Percentiles rank a stretch among this genome's conserved stretches.
phyloP scores from a whole-genome alignment of 2,888 invertebrate species.

The Agrochola lota region DNA sequence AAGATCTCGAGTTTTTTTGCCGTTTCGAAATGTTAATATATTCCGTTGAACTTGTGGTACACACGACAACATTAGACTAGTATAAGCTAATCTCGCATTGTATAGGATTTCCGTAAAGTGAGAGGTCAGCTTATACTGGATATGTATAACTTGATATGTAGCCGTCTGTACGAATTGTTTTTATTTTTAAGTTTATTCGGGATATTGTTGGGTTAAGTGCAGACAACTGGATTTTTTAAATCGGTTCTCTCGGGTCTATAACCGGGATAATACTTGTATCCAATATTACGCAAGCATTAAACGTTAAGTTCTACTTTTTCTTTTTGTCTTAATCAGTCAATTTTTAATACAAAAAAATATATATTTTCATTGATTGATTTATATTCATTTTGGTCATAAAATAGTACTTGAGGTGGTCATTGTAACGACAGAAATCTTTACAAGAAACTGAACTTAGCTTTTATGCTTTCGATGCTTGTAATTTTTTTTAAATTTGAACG shows the following conservation, averaged over 20 bases:
- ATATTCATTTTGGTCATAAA: too few species aligned
- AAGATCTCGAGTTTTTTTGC: slow-evolving; percentile 21
- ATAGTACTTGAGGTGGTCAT: neutral
- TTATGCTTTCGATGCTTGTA: neutral
- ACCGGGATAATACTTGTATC: too few species aligned
- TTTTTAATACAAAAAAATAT: too few species aligned
- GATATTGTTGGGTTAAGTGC: neutral
- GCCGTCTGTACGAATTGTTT: neutral
- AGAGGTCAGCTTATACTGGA: too few species aligned
- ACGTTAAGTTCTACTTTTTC: neutral
- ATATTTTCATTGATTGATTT: too few species aligned
- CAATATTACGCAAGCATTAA: neutral
- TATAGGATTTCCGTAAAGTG: too few species aligned
- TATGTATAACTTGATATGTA: too few species aligned
- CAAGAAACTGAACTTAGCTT: neutral
- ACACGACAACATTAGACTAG: too few species aligned
- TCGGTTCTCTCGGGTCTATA: too few species aligned
- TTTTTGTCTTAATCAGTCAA: too few species aligned
- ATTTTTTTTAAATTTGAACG: neutral
- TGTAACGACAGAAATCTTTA: neutral
- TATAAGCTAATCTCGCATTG: too few species aligned
- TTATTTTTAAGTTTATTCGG: slow-evolving; percentile 3
- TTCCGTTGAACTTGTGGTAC: neutral
- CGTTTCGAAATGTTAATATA: slow-evolving; percentile 40
- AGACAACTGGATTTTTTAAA: neutral